Evolutionary conservation across 2,888 invertebrate genomes (phyloP).

Genomic region (Tachystola acroxantha): DNA sequence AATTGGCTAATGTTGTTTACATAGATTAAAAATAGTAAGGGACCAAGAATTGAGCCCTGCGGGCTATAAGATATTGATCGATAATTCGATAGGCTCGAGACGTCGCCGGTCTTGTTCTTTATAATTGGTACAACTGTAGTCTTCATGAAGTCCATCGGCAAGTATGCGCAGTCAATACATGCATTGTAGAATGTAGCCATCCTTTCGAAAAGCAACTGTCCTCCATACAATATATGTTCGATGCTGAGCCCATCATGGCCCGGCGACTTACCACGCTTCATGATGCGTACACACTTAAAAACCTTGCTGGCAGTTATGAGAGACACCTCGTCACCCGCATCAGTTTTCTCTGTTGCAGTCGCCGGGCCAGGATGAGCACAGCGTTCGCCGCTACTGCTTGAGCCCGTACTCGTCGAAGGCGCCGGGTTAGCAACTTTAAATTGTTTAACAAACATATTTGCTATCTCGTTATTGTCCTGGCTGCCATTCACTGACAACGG

Average conservation of each 20-base stretch:
- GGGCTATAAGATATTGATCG: background rate
- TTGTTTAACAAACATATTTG: background rate
- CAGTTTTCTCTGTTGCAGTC: too few species aligned
- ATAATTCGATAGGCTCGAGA: background rate
- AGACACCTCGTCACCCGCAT: too few species aligned
- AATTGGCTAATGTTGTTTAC: too few species aligned
- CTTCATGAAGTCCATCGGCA: background rate
- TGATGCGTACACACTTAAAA: background rate
- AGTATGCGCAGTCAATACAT: background rate
- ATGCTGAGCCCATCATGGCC: slow-evolving; percentile 4
- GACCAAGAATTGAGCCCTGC: too few species aligned
- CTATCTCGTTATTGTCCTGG: background rate
- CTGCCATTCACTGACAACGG: background rate
- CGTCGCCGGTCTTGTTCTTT: slow-evolving; percentile 2
- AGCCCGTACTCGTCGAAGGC: too few species aligned
- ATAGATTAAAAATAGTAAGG: too few species aligned
- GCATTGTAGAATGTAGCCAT: background rate
- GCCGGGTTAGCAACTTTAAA: background rate
- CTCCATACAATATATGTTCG: slow-evolving; percentile 1
- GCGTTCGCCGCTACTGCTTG: background rate
- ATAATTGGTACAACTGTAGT: slow-evolving; percentile 1
- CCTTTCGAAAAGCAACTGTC: background rate
- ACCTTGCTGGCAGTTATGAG: background rate
- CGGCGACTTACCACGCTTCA: slow-evolving; percentile 5
- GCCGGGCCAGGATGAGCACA: background rate